phyloP scores from a whole-genome alignment of 2,888 invertebrate genomes.

The Papilio elwesi region DNA sequence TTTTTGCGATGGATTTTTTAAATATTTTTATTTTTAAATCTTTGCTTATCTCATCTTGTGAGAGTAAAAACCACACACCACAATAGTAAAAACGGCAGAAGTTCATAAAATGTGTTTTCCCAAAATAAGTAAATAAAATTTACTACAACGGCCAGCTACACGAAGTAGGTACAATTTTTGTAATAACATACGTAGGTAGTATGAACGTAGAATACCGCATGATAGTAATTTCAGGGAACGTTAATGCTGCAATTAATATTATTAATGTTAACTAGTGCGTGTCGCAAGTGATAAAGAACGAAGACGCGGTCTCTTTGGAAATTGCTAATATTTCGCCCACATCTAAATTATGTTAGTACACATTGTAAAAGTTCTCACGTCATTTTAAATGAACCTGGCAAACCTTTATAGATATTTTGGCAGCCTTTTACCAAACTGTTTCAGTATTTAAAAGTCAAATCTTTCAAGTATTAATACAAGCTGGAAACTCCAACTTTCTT shows the following conservation, averaged over 20 bases:
- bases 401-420: too few species aligned
- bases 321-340: slow-evolving; percentile 2
- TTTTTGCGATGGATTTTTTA: too few species aligned
- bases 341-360: background rate
- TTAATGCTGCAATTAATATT: slow-evolving; percentile 21
- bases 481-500: too few species aligned
- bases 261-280: slow-evolving; percentile 14
- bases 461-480: too few species aligned
- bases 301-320: background rate
- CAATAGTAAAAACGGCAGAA: background rate
- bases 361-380: background rate
- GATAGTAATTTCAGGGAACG: slow-evolving; percentile 1
- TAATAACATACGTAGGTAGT: background rate
- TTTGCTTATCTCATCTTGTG: too few species aligned
- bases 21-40: too few species aligned
- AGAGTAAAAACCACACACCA: background rate
- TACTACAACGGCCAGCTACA: background rate
- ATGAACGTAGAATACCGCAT: background rate
- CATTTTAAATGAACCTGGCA: background rate
- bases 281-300: slow-evolving; percentile 12
- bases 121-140: background rate
- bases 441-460: too few species aligned
- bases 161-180: slow-evolving; percentile 13
- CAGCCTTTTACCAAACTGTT: too few species aligned
- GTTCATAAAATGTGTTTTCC: background rate